Conservation (phyloP, 2,888 invertebrate species). For the Orthosia cruda region DNA sequence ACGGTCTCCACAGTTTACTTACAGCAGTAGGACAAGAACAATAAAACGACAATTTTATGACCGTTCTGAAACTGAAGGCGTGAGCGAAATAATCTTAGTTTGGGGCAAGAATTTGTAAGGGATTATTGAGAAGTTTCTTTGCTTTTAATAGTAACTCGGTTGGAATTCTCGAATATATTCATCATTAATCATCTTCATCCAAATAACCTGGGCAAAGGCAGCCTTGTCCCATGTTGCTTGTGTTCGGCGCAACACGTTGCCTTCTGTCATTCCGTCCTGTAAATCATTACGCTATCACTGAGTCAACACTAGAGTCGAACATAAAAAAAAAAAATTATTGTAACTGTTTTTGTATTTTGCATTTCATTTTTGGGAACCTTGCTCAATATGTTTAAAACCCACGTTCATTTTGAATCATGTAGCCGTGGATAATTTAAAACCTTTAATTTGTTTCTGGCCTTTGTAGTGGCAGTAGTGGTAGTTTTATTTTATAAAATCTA, state of each 20-base stretch:
- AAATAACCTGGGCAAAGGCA: no score
- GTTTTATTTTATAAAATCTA: no score
- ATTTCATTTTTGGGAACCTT: not conserved
- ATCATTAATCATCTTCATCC: not conserved
- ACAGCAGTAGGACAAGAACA: constrained; percentile 38
- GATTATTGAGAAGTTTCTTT: constrained; percentile 1
- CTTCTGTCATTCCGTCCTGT: no score
- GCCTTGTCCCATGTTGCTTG: no score
- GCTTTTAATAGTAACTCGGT: not conserved
- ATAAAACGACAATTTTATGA: constrained; percentile 14
- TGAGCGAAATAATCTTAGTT: not conserved
- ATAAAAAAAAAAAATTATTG: no score
- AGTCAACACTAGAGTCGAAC: no score
- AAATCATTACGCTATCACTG: no score
- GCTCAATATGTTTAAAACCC: no score
- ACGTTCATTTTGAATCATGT: not conserved
- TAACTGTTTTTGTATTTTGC: not conserved
- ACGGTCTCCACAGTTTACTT: constrained; percentile 27
- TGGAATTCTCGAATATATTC: not conserved
- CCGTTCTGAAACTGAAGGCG: not conserved
- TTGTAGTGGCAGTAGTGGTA: no score
- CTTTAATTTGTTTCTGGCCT: not conserved
- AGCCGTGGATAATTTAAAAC: not conserved
- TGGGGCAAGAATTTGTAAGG: not conserved
- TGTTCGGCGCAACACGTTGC: no score